phyloP scores from a whole-genome alignment of 2,113 vertebrate genomes.

The Tinamus guttatus region DNA sequence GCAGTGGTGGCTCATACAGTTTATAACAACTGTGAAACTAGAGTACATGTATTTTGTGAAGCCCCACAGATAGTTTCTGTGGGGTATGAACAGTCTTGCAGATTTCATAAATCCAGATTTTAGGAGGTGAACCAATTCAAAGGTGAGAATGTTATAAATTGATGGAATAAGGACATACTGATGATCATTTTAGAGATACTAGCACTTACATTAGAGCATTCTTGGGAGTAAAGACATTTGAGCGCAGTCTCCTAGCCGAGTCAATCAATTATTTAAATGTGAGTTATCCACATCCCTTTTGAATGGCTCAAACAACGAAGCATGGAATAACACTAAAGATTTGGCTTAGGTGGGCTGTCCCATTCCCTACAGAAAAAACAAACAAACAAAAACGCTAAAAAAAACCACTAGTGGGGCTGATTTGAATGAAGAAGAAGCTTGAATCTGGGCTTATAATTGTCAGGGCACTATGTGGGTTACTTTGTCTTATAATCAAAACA shows the following conservation, averaged over 20 bases:
- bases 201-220: neutral
- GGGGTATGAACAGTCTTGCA: neutral
- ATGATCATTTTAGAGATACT: neutral
- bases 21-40: neutral
- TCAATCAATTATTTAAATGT: neutral
- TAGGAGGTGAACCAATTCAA: neutral
- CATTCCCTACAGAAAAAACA: neutral
- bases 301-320: neutral
- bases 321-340: neutral
- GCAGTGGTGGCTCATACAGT: neutral
- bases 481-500: neutral
- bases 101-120: neutral
- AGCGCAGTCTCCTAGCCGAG: neutral
- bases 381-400: neutral
- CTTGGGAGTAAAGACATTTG: neutral
- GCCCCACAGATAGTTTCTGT: neutral
- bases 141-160: neutral
- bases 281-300: neutral
- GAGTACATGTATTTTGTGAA: neutral
- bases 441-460: neutral
- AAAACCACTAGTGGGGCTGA: neutral
- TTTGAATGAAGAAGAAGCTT: neutral
- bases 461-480: accelerated
- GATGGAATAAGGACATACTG: neutral
- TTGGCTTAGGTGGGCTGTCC: neutral